These are phyloP conservation scores for Micrastur ruficollis DNA, from an alignment of 2,797 vertebrate species.

Conservation along the genomic window DNA sequence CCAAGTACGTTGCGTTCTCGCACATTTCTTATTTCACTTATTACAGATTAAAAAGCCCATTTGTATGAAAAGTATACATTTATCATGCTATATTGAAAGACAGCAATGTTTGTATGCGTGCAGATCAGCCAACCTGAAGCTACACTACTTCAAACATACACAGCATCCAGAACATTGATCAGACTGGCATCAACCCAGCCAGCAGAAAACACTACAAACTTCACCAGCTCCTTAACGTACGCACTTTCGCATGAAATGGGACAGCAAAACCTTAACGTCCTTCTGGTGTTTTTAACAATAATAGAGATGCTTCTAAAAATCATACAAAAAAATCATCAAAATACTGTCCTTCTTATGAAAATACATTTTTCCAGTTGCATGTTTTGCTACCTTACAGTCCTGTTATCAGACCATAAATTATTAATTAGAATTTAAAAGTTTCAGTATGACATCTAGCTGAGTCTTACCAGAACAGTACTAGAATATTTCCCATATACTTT, in stretches of 20 bases:
- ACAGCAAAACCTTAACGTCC: background rate
- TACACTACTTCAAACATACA: background rate
- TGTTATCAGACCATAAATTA: background rate
- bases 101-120: background rate
- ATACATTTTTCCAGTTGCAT: background rate
- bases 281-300: background rate
- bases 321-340: background rate
- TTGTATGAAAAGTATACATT: background rate
- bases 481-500: background rate
- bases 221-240: background rate
- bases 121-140: background rate
- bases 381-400: background rate
- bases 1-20: rapidly evolving
- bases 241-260: background rate
- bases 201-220: background rate
- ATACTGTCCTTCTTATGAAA: background rate
- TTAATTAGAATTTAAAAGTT: background rate
- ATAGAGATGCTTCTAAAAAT: background rate
- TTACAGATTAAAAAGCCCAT: background rate
- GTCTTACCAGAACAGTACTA: background rate
- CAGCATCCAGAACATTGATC: background rate
- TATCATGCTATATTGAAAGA: background rate
- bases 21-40: background rate
- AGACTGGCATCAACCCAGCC: background rate
- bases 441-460: background rate